Conservation (phyloP, 30 jellyfish, hydroid and myxozoan genomes). For the Sanderia malayensis region DNA sequence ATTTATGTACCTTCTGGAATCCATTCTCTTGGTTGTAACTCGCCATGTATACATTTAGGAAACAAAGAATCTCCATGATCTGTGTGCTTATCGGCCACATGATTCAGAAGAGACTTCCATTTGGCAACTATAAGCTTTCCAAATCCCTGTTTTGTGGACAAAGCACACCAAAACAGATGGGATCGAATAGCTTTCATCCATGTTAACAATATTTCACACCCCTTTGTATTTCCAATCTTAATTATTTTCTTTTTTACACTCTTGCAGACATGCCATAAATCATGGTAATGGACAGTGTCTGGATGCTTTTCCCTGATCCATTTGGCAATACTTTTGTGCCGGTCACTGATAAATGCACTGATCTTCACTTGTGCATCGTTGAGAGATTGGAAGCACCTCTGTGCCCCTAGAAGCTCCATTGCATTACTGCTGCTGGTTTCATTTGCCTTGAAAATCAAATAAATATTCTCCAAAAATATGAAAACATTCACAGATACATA, state of each 20-base stretch:
- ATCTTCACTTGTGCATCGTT: neutral
- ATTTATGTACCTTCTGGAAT: slow-evolving; percentile 21
- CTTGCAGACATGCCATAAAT: slow-evolving; percentile 39
- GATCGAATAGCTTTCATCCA: slow-evolving; percentile 30
- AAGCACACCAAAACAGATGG: slow-evolving; percentile 35
- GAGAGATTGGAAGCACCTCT: neutral
- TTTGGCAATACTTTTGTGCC: slow-evolving; percentile 39
- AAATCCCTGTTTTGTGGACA: slow-evolving; percentile 39
- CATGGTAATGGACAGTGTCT: slow-evolving; percentile 21
- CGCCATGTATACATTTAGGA: slow-evolving; percentile 7
- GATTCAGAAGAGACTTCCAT: slow-evolving; percentile 28
- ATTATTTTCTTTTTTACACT: slow-evolving; percentile 12
- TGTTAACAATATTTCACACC: slow-evolving; percentile 1
- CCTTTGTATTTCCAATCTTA: slow-evolving; percentile 19
- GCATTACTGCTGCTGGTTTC: slow-evolving; percentile 12
- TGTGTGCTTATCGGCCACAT: slow-evolving; percentile 18
- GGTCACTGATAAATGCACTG: slow-evolving; percentile 7
- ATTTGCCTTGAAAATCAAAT: slow-evolving; percentile 5
- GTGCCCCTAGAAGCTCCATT: neutral
- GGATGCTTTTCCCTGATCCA: slow-evolving; percentile 11
- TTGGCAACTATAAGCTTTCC: slow-evolving; percentile 26
- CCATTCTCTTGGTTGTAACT: slow-evolving; percentile 21
- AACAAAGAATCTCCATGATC: slow-evolving; percentile 23
- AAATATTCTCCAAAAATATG: neutral
- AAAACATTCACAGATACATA: neutral